These are phyloP conservation scores for Steromphala cineraria DNA, from an alignment of 2,888 invertebrate species.

Conservation along the genomic window DNA sequence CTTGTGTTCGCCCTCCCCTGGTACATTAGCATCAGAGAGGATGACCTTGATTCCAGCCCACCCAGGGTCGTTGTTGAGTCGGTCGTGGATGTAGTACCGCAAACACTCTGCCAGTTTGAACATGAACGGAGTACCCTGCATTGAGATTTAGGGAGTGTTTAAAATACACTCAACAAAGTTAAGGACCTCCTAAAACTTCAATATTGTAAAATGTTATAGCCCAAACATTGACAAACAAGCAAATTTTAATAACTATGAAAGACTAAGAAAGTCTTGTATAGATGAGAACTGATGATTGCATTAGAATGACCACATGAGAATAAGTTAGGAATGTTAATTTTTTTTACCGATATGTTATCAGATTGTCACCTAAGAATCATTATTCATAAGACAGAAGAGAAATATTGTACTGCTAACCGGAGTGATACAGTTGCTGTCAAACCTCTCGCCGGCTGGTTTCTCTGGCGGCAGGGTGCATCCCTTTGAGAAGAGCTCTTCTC, in stretches of 20 bases:
- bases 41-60: slow-evolving; percentile 94
- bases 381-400: not conserved
- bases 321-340: no score
- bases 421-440: slow-evolving; percentile 99
- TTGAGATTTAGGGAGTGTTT: no score
- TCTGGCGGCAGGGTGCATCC: slow-evolving; percentile 78
- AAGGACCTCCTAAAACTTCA: no score
- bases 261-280: no score
- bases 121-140: slow-evolving; percentile 96
- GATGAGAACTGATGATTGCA: no score
- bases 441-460: slow-evolving; percentile 93
- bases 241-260: no score
- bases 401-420: slow-evolving; percentile 79
- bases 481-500: slow-evolving; percentile 70
- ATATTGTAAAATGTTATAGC: no score
- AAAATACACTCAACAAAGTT: no score
- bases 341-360: no score
- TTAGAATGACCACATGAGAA: no score
- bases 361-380: no score
- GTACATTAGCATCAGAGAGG: slow-evolving; percentile 97
- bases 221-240: no score
- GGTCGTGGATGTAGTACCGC: slow-evolving; percentile 91
- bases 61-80: slow-evolving; percentile 93
- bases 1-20: slow-evolving; percentile 90
- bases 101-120: slow-evolving; percentile 85